Evolutionary conservation across 2,113 vertebrate genomes (phyloP).

Genomic region (Conger conger): DNA sequence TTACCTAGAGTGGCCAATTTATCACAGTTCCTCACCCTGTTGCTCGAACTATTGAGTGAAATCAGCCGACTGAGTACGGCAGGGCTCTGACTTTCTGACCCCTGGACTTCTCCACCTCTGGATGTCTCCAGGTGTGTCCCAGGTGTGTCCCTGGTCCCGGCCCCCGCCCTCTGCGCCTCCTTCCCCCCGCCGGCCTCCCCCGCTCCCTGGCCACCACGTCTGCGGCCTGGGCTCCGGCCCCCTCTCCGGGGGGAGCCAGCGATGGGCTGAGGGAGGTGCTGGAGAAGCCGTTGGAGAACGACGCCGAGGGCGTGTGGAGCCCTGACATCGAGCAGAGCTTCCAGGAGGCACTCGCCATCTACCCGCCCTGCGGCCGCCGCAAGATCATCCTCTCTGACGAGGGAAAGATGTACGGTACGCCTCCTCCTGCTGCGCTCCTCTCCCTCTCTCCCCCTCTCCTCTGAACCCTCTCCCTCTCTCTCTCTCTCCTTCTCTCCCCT

Average conservation of each 20-base stretch:
- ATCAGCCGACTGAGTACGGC: too few relatives aligned
- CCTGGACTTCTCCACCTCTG: too few relatives aligned
- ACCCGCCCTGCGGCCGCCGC: constrained; percentile 80
- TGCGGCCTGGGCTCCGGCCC: constrained; percentile 79
- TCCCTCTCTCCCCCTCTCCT: not conserved
- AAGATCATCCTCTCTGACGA: constrained; percentile 86
- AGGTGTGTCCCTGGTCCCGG: not conserved
- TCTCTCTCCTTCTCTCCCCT: too few relatives aligned
- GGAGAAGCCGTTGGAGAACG: constrained; percentile 95
- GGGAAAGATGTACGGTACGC: constrained; percentile 93
- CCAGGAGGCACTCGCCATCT: constrained; percentile 81
- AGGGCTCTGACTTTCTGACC: too few relatives aligned
- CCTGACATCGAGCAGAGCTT: constrained; percentile 98
- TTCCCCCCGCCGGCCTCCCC: constrained; percentile 20
- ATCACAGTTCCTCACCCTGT: too few relatives aligned
- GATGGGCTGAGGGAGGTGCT: constrained; percentile 80
- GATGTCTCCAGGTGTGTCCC: not conserved
- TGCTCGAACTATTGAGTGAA: too few relatives aligned
- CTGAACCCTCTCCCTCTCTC: too few relatives aligned
- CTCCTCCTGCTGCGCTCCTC: constrained; percentile 25
- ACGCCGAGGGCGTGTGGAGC: constrained; percentile 96
- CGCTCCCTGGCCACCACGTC: constrained; percentile 68
- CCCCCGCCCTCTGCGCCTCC: not conserved
- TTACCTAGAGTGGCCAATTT: too few relatives aligned
- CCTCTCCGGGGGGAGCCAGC: constrained; percentile 90